These are phyloP conservation scores for Ophiodon elongatus DNA, from an alignment of 2,113 vertebrate species.

Conservation along the genomic window DNA sequence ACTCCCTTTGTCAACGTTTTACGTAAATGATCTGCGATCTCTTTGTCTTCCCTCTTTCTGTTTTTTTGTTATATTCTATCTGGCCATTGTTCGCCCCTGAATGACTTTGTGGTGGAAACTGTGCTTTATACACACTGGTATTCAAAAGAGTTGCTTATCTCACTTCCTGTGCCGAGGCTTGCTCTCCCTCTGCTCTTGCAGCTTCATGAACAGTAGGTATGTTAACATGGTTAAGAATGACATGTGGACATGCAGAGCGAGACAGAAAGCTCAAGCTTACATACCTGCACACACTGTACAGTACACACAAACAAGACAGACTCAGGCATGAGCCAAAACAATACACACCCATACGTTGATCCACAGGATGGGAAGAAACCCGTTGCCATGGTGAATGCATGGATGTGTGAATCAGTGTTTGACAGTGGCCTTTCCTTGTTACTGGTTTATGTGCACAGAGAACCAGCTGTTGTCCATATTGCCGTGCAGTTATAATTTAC, in stretches of 20 bases:
- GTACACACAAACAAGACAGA: not conserved
- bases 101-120: constrained; percentile 26
- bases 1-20: constrained; percentile 34
- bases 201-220: not conserved
- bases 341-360: constrained; percentile 15
- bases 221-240: constrained; percentile 22
- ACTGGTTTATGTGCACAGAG: constrained; percentile 26
- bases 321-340: constrained; percentile 18
- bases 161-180: constrained; percentile 17
- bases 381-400: constrained; percentile 72
- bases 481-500: constrained; percentile 8
- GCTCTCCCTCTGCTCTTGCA: constrained; percentile 17
- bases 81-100: constrained; percentile 34
- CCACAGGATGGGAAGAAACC: constrained; percentile 27
- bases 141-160: constrained; percentile 45
- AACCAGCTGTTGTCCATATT: constrained; percentile 27
- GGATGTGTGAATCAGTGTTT: constrained; percentile 33
- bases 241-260: constrained; percentile 13
- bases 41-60: constrained; percentile 8
- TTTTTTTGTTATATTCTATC: constrained; percentile 1
- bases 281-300: constrained; percentile 1
- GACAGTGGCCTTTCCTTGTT: constrained; percentile 45
- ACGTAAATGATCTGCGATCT: constrained; percentile 18
- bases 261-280: not conserved
- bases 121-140: constrained; percentile 23